Evolutionary conservation across 1,140 invertebrate species (phyloP), one percentile per base, ranked within the genome.

Genomic region (Euwallacea fornicatus): DNA sequence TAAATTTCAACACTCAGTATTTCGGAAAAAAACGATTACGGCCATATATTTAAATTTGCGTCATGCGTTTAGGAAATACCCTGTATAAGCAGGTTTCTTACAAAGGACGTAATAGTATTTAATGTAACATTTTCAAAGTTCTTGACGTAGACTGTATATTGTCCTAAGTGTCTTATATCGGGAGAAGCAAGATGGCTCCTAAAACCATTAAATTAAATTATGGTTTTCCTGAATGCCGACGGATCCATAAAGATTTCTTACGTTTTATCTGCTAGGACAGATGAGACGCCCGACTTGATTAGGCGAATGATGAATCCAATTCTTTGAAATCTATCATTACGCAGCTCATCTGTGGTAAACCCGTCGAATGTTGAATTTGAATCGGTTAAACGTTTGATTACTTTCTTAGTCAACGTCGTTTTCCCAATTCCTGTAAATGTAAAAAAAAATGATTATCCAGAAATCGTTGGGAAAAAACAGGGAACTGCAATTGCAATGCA

Each of bases 331-430:
- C 65, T 66, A 1, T 67, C 71, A 62, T 82, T 78, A 58, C 86
- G 78, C 2, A 87, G 76, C 81, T 90, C 88, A 80, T 88, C 86
- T 0, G 88, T 89, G 67, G 86, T 86, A 81, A 90, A 90, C 15
- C 88, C 89, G 75, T 83, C 77, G n/a, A 83, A 66, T 16, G 74
- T 73, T 46, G 82, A 66, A 53, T 79, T 78, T 53, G 73, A 64
- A 53, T 50, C 50, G 15, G 6, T 50, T 7, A 86, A 62, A 7
- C 75, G 50, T 10, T 82, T 73, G 69, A 77, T 78, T 15, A 85
- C 67, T 74, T 86, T 86, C 75, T 85, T 84, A 44, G 87, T 82
- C 9, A 89, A 63, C 11, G 88, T 88, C 41, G 88, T 89, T 78
- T 89, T 89, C 44, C 88, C 88, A 59, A 88, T 82, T 46, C 88